phyloP scores from a whole-genome alignment of 2,113 vertebrate genomes.

The Porphyrio hochstetteri region DNA sequence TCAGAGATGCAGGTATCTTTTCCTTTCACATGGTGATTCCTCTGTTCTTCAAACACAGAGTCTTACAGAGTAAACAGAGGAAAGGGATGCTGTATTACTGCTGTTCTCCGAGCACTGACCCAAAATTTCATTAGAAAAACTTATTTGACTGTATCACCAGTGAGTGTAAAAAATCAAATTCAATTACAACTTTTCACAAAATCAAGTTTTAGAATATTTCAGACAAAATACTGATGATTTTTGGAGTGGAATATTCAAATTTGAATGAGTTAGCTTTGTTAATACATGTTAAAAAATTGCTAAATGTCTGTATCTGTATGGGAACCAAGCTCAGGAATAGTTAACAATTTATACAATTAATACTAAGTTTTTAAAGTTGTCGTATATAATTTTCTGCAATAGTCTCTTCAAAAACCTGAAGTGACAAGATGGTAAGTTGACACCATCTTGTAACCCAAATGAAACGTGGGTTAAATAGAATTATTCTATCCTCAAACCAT shows the following conservation, averaged over 20 bases:
- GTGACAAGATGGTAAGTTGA: slow-evolving; percentile 28
- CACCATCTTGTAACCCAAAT: background rate
- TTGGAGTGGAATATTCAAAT: background rate
- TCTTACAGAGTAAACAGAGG: background rate
- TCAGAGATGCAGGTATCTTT: background rate
- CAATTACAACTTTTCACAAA: background rate
- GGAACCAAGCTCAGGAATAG: background rate
- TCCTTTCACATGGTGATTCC: background rate
- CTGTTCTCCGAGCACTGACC: background rate
- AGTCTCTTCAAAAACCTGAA: slow-evolving; percentile 50
- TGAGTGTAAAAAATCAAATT: background rate
- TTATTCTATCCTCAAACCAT: slow-evolving; percentile 41
- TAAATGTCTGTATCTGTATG: background rate
- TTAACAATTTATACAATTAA: background rate
- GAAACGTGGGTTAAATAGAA: slow-evolving; percentile 27
- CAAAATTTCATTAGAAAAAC: background rate
- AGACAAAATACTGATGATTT: background rate
- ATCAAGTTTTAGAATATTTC: background rate
- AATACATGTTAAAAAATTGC: background rate
- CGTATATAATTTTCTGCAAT: slow-evolving; percentile 10
- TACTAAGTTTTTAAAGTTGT: slow-evolving; percentile 42
- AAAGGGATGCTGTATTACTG: background rate
- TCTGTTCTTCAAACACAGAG: background rate
- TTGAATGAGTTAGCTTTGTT: background rate
- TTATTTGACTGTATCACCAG: background rate